phyloP scores from a whole-genome alignment of 2,888 invertebrate species.

The Cepaea hortensis region DNA sequence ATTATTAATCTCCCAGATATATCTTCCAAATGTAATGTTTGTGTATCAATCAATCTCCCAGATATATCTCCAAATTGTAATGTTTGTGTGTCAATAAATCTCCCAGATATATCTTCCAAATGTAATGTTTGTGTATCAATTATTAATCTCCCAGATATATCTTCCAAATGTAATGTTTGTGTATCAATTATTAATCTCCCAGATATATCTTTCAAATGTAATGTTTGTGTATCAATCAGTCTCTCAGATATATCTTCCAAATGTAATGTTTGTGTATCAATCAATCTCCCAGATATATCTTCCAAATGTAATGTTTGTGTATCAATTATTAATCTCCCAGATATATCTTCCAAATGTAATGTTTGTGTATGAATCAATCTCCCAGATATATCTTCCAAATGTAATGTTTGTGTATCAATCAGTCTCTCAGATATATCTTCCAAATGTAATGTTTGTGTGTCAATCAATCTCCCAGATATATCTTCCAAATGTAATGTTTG shows the following conservation, averaged over 20 bases:
- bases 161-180: constrained; percentile 54
- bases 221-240: too few species aligned
- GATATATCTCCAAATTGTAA: too few species aligned
- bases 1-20: constrained; percentile 51
- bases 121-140: constrained; percentile 29
- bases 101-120: constrained; percentile 58
- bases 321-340: constrained; percentile 42
- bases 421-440: constrained; percentile 56
- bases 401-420: background rate
- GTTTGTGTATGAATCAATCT: too few species aligned
- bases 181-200: background rate
- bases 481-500: constrained; percentile 54
- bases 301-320: constrained; percentile 51
- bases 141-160: constrained; percentile 51
- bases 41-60: too few species aligned
- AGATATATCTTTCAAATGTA: constrained; percentile 61
- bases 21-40: constrained; percentile 60
- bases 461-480: constrained; percentile 50
- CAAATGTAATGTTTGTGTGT: constrained; percentile 47
- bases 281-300: constrained; percentile 53
- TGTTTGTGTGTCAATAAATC: background rate
- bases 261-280: background rate
- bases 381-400: too few species aligned
- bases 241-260: too few species aligned
- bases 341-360: constrained; percentile 59